Base-by-base conservation (phyloP, 53 echinoderm and acorn worm species). In the Paelopatides confundens region DNA sequence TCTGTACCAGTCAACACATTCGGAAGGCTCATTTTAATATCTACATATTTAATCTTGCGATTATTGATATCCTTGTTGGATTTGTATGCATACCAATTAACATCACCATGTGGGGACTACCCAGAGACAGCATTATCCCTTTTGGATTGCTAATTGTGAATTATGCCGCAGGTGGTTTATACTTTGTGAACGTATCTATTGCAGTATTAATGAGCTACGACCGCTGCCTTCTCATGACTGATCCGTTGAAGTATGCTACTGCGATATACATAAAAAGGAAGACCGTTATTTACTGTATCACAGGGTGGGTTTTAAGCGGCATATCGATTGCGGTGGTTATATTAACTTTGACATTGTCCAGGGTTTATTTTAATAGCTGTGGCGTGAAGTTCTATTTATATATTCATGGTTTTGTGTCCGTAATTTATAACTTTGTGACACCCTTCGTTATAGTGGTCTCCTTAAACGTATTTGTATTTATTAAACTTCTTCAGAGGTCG, bases 21-120 rank as follows among this genome's bases (percentile, higher is more conserved):
- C 34, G 69, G 36, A 7, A 33, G 33, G 21, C 18, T 5, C 69
- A 69, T 69, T 69, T 69, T 5, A 69, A 69, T 36, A 69, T 69
- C 34, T 69, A 69, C 69, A 69, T 69, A 69, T 12, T 69, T 17
- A 69, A 69, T 69, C 69, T 69, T 33, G 69, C 69, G 36, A 69
- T 69, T 12, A 36, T 36, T 17, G 69, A 69, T 34, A 31, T 69
- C 4, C 15, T 69, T 5, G 36, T 69, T 5, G 69, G 69, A 4
- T 69, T 34, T 0, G 7, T 32, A 21, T n/a, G 21, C 17, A 33
- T 33, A 4, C 69, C 69, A 10, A 15, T 36, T 33, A 69, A 21
- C 21, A 69, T 69, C 13, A 33, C 21, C 6, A 31, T 69, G 6
- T 69, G 34, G n/a, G 2, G 21, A 0, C 17, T 18, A n/a, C 69